Percentiles rank a stretch among this genome's conserved stretches.
Conservation (phyloP, 2,797 vertebrate genomes). For the Trachurus trachurus region DNA sequence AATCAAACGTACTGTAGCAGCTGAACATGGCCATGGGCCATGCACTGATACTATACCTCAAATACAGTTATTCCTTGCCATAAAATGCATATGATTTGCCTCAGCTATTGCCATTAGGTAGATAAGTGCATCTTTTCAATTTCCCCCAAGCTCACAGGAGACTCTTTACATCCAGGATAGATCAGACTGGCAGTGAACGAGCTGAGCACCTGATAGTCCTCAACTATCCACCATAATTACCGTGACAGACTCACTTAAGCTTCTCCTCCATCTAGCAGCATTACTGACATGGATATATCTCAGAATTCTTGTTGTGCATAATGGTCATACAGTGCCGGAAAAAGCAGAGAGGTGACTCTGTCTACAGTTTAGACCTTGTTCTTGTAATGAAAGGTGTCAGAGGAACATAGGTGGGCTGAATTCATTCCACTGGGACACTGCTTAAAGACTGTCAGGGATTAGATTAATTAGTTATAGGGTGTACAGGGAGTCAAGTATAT, state of each 20-base stretch:
- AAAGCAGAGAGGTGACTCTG: constrained; percentile 53
- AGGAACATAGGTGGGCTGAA: constrained; percentile 58
- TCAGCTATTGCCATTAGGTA: constrained; percentile 77
- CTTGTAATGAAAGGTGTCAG: constrained; percentile 72
- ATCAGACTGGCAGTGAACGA: constrained; percentile 70
- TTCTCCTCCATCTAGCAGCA: constrained; percentile 75
- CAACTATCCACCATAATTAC: constrained; percentile 81
- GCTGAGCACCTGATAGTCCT: constrained; percentile 78
- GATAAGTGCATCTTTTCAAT: constrained; percentile 83
- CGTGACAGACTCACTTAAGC: constrained; percentile 84
- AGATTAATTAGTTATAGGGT: constrained; percentile 72
- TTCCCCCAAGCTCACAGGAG: constrained; percentile 74
- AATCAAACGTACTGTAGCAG: constrained; percentile 63
- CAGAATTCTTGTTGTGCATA: constrained; percentile 70
- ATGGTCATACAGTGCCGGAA: constrained; percentile 47
- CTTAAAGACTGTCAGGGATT: constrained; percentile 71
- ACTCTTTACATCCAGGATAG: constrained; percentile 75
- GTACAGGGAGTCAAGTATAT: constrained; percentile 64
- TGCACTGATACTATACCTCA: constrained; percentile 52
- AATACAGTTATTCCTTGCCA: constrained; percentile 68
- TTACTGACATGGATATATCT: constrained; percentile 74
- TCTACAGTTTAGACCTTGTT: constrained; percentile 56
- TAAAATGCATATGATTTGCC: constrained; percentile 78
- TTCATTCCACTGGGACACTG: constrained; percentile 60
- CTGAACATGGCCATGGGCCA: constrained; percentile 54